Evolutionary conservation across 2,888 invertebrate species (phyloP).

Genomic region (Elysia crispata): DNA sequence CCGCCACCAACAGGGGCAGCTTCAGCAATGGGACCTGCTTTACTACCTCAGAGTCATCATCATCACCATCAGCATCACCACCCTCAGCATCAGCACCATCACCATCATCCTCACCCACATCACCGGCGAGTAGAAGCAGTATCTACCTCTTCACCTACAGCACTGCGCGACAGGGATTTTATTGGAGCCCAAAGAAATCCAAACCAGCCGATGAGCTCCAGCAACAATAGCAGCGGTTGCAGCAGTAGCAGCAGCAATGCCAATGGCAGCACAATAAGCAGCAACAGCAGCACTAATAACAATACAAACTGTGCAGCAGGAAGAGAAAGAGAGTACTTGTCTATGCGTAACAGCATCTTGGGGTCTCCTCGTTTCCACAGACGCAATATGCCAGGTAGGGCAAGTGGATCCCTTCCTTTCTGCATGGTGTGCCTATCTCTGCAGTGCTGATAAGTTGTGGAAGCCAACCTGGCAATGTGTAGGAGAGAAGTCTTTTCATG

Average conservation of each 20-base stretch:
- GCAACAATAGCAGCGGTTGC: background rate
- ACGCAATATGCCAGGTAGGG: slow-evolving; percentile 88
- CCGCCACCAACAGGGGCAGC: slow-evolving; percentile 14
- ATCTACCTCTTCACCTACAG: slow-evolving; percentile 24
- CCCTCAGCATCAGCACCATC: background rate
- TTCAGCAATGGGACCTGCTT: background rate
- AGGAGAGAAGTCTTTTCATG: too few relatives aligned
- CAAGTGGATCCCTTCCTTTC: background rate
- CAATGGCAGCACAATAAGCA: slow-evolving; percentile 16
- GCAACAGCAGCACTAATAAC: slow-evolving; percentile 21
- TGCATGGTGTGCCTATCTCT: too few relatives aligned
- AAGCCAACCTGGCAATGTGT: too few relatives aligned
- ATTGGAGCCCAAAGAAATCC: slow-evolving; percentile 13
- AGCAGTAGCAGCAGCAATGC: background rate
- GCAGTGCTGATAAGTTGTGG: too few relatives aligned
- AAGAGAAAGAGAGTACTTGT: slow-evolving; percentile 44
- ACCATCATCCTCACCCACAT: slow-evolving; percentile 6
- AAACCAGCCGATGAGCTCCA: background rate
- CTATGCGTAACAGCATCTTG: slow-evolving; percentile 97
- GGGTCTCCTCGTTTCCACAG: slow-evolving; percentile 97
- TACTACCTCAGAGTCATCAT: background rate
- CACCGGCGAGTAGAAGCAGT: background rate
- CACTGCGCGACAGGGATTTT: slow-evolving; percentile 45
- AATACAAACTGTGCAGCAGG: slow-evolving; percentile 28
- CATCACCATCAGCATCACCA: slow-evolving; percentile 19